Evolutionary conservation across 2,888 invertebrate species (phyloP).

Genomic region (Calliphora vomitoria): DNA sequence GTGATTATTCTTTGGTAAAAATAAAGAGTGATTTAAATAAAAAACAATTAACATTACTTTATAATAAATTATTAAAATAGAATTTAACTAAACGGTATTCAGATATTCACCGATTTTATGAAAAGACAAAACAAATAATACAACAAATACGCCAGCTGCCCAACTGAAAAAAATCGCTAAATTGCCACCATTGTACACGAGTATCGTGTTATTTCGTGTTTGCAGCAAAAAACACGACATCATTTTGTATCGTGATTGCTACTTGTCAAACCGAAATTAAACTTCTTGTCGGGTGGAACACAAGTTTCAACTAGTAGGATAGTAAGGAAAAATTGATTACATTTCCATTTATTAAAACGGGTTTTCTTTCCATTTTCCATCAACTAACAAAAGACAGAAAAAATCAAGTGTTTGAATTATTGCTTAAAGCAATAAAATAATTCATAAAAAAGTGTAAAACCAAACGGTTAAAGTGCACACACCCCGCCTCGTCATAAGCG

Average conservation of each 20-base stretch:
- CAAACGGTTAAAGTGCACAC: slow-evolving; percentile 63
- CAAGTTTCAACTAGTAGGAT: slow-evolving; percentile 64
- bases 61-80: too few species aligned
- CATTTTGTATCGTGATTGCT: slow-evolving; percentile 54
- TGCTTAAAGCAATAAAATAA: slow-evolving; percentile 51
- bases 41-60: too few species aligned
- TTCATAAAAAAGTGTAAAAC: slow-evolving; percentile 41
- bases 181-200: slow-evolving; percentile 68
- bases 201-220: slow-evolving; percentile 41
- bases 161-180: too few species aligned
- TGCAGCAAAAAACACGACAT: too few species aligned
- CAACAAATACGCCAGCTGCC: too few species aligned
- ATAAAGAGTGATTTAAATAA: too few species aligned
- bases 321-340: slow-evolving; percentile 57
- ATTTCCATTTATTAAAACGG: slow-evolving; percentile 63
- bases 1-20: too few species aligned
- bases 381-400: slow-evolving; percentile 46
- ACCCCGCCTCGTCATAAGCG: slow-evolving; percentile 54
- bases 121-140: too few species aligned
- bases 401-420: slow-evolving; percentile 50
- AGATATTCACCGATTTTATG: too few species aligned
- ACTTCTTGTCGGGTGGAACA: slow-evolving; percentile 75
- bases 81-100: too few species aligned
- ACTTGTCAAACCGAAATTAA: slow-evolving; percentile 76
- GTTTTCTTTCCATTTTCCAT: slow-evolving; percentile 54